phyloP scores from a whole-genome alignment of 2,797 vertebrate species.

The Eulemur mongoz region DNA sequence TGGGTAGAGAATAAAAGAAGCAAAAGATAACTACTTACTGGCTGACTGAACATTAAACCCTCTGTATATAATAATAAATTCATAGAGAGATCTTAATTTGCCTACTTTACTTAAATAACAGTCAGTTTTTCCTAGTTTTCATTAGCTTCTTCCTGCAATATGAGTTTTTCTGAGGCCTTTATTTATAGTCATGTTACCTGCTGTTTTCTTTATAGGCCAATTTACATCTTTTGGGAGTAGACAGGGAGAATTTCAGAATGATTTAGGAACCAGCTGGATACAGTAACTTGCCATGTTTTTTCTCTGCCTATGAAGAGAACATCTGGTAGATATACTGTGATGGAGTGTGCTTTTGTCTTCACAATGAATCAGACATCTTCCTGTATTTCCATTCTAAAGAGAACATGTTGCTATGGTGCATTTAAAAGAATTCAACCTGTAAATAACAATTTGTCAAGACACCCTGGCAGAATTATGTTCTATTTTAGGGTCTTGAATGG shows the following conservation, averaged over 20 bases:
- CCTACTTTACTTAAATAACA: background rate
- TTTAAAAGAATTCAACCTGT: background rate
- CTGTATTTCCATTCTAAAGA: background rate
- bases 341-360: slow-evolving; percentile 26
- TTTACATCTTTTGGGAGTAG: slow-evolving; percentile 56
- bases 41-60: background rate
- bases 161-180: slow-evolving; percentile 13
- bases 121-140: background rate
- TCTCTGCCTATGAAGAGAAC: slow-evolving; percentile 7
- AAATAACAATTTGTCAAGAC: slow-evolving; percentile 33
- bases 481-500: slow-evolving; percentile 1
- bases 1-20: background rate
- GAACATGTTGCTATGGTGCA: background rate
- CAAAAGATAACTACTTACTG: background rate
- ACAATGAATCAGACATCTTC: background rate
- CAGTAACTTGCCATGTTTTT: background rate
- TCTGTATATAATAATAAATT: background rate
- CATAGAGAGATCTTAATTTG: slow-evolving; percentile 9
- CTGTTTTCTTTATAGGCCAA: slow-evolving; percentile 57
- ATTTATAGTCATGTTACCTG: slow-evolving; percentile 58
- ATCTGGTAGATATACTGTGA: background rate
- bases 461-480: background rate
- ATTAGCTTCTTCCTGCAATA: slow-evolving; percentile 5
- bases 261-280: slow-evolving; percentile 68
- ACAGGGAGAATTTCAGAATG: slow-evolving; percentile 62